phyloP scores from a whole-genome alignment of 2,888 invertebrate genomes.

The Ormyrus labotus region DNA sequence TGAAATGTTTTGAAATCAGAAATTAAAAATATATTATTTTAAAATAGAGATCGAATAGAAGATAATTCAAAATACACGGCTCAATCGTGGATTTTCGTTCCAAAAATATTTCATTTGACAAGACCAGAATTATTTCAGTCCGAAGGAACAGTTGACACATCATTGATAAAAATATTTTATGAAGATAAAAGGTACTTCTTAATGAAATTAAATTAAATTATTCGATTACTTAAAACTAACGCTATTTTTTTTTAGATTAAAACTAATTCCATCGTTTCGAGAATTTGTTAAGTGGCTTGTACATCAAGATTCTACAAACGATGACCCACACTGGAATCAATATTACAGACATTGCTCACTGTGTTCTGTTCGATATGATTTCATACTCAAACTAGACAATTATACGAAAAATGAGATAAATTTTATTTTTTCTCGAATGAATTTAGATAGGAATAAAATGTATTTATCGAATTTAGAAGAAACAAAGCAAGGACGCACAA shows the following conservation, averaged over 20 bases:
- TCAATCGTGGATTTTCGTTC: slow-evolving; percentile 72
- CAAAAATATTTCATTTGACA: slow-evolving; percentile 70
- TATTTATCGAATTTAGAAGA: slow-evolving; percentile 64
- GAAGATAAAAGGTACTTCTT: slow-evolving; percentile 64
- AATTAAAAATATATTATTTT: neutral
- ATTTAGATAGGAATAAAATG: slow-evolving; percentile 43
- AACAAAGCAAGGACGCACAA: slow-evolving; percentile 65
- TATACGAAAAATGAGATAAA: slow-evolving; percentile 64
- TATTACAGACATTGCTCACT: slow-evolving; percentile 71
- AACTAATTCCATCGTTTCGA: slow-evolving; percentile 70
- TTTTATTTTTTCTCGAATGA: slow-evolving; percentile 60
- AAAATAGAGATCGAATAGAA: slow-evolving; percentile 70
- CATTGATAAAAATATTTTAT: slow-evolving; percentile 66
- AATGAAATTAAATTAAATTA: neutral
- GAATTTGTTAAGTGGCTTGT: slow-evolving; percentile 72
- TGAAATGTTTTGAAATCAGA: neutral
- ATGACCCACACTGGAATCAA: slow-evolving; percentile 73
- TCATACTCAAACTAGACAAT: slow-evolving; percentile 69
- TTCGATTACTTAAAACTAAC: neutral
- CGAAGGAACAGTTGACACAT: slow-evolving; percentile 61
- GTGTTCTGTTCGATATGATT: slow-evolving; percentile 68
- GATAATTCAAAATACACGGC: slow-evolving; percentile 72
- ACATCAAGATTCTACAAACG: slow-evolving; percentile 60
- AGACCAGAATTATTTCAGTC: slow-evolving; percentile 70
- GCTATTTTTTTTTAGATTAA: slow-evolving; percentile 23